Percentiles rank a stretch among this genome's conserved stretches.
These are phyloP conservation scores for Argyra leucocephala DNA, from an alignment of 2,888 invertebrate species.

Conservation along the genomic window DNA sequence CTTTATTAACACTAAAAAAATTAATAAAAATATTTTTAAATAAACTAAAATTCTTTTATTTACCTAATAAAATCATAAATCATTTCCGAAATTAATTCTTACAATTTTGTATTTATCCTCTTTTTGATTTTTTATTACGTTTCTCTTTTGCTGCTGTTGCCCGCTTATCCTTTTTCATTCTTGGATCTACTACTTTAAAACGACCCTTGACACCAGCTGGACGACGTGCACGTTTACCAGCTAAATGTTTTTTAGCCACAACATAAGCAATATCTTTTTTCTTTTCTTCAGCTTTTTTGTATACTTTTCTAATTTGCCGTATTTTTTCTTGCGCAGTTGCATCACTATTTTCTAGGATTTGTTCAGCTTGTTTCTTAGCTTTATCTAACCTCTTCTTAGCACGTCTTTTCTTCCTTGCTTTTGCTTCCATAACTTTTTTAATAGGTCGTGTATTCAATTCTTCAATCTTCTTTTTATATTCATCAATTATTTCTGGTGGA, in stretches of 20 bases:
- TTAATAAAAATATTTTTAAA: too few species aligned
- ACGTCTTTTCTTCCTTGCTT: constrained; percentile 91
- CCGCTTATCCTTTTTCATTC: constrained; percentile 89
- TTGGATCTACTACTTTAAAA: constrained; percentile 88
- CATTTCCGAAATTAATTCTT: too few species aligned
- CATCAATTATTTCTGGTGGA: constrained; percentile 72
- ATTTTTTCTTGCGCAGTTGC: constrained; percentile 89
- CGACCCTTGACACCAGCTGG: constrained; percentile 84
- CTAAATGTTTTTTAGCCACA: constrained; percentile 79
- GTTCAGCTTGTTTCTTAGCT: constrained; percentile 91
- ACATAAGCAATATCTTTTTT: constrained; percentile 89
- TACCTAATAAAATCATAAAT: too few species aligned
- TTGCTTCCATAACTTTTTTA: constrained; percentile 96
- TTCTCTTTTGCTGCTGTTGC: constrained; percentile 43
- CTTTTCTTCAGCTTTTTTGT: constrained; percentile 80
- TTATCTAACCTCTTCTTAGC: constrained; percentile 76
- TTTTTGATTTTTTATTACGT: constrained; percentile 30
- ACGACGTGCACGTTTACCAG: constrained; percentile 64
- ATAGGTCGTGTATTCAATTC: constrained; percentile 91
- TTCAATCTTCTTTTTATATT: constrained; percentile 71
- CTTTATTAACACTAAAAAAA: too few species aligned
- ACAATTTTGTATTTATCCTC: constrained; percentile 21
- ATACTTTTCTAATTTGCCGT: constrained; percentile 80
- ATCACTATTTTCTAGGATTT: constrained; percentile 81
- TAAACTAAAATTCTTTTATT: too few species aligned